phyloP scores from a whole-genome alignment of 2,797 vertebrate genomes.

The Acropternis orthonyx region DNA sequence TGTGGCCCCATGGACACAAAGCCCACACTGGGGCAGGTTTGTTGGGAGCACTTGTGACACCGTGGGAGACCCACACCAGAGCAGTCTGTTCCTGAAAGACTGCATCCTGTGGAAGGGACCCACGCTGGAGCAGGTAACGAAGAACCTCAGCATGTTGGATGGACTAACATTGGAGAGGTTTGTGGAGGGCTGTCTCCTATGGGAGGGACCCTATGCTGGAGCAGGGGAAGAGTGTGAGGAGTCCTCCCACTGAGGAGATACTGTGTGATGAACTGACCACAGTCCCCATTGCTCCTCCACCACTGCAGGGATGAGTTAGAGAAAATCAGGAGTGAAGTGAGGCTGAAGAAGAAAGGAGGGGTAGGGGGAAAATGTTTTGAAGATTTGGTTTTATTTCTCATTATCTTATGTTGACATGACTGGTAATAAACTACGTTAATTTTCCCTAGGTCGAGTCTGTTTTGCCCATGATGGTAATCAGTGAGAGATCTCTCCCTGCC shows the following conservation, averaged over 20 bases:
- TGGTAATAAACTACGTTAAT: not conserved
- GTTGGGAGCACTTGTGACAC: not conserved
- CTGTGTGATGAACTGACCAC: not conserved
- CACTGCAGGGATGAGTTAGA: not conserved
- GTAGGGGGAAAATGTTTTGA: not conserved
- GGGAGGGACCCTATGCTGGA: not conserved
- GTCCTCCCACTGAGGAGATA: not conserved
- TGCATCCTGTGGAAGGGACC: not conserved
- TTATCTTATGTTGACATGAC: not conserved
- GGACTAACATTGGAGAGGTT: not conserved
- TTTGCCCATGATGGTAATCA: not conserved
- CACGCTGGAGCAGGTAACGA: not conserved
- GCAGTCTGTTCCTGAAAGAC: not conserved
- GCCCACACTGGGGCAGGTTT: not conserved
- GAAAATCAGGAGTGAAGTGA: not conserved
- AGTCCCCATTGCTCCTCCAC: not conserved
- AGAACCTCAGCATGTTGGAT: not conserved
- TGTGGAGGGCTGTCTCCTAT: not conserved
- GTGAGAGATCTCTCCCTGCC: not conserved
- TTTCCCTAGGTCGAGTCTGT: not conserved
- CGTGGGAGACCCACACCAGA: not conserved
- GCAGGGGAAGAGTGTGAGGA: not conserved
- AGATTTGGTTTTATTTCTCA: not conserved
- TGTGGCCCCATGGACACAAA: not conserved
- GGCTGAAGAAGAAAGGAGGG: not conserved